These are phyloP conservation scores for Lasioglossum vierecki DNA, from an alignment of 2,888 invertebrate genomes.

Conservation along the genomic window DNA sequence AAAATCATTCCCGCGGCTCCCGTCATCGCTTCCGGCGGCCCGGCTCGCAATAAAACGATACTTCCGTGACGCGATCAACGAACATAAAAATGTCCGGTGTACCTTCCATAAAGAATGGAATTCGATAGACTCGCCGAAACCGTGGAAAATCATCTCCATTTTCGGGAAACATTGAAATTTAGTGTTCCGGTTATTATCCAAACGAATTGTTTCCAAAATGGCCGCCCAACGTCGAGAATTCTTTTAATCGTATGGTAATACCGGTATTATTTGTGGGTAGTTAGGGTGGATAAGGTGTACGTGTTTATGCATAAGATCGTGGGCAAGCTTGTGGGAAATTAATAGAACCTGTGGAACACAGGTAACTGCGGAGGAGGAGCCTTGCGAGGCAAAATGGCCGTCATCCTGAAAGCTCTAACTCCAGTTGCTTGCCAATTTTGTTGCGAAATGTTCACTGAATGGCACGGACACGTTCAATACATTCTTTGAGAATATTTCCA, in stretches of 20 bases:
- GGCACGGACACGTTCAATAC: not conserved
- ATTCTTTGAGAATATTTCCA: not conserved
- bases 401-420: not conserved
- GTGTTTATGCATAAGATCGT: not conserved
- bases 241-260: not conserved
- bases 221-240: not conserved
- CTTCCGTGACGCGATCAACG: conserved; percentile 19
- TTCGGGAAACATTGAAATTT: not conserved
- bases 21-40: conserved; percentile 31
- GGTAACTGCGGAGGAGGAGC: not conserved
- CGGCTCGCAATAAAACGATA: conserved; percentile 41
- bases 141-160: not conserved
- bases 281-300: not conserved
- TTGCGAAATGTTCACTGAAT: not conserved
- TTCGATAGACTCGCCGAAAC: not conserved
- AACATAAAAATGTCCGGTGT: not conserved
- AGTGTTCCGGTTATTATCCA: not conserved
- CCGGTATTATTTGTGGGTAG: not conserved
- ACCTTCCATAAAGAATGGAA: not conserved
- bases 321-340: not conserved
- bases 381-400: not conserved
- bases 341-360: not conserved
- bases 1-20: conserved; percentile 41
- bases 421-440: not conserved
- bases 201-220: not conserved